A percentile compares a stretch with the other conserved stretches of the same genome.
Evolutionary conservation across 1,140 invertebrate species (phyloP).

Genomic region (Drosophila parabipectinata): DNA sequence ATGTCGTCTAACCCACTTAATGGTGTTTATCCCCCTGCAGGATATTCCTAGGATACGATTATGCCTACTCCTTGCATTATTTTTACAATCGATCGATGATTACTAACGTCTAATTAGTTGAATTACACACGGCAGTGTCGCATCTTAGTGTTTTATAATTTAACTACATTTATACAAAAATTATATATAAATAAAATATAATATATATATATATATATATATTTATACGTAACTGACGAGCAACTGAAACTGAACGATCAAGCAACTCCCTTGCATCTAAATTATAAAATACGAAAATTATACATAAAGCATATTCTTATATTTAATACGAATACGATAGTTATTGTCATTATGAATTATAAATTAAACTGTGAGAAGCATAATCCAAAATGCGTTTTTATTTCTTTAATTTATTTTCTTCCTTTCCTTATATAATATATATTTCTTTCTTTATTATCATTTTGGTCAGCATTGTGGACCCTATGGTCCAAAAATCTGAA

Average conservation of each 20-base stretch:
- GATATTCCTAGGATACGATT: slow-evolving; percentile 43
- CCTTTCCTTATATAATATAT: no score
- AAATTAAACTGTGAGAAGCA: slow-evolving; percentile 30
- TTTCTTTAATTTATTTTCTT: no score
- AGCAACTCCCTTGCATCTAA: slow-evolving; percentile 41
- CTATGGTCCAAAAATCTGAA: no score
- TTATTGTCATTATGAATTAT: slow-evolving; percentile 47
- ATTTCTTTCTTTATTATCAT: no score
- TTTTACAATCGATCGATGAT: slow-evolving; percentile 28
- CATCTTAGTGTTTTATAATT: slow-evolving; percentile 59
- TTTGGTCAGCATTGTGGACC: no score
- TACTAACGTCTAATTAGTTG: slow-evolving; percentile 51
- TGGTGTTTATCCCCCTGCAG: slow-evolving; percentile 23
- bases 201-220: slow-evolving; percentile 38
- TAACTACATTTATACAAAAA: slow-evolving; percentile 21
- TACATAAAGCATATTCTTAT: slow-evolving; percentile 43
- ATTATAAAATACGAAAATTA: slow-evolving; percentile 46
- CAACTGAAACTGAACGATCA: slow-evolving; percentile 60
- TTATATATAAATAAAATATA: background rate
- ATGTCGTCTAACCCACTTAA: slow-evolving; percentile 58
- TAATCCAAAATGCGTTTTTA: background rate
- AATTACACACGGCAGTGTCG: slow-evolving; percentile 30
- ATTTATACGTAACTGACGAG: slow-evolving; percentile 50
- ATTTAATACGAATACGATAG: slow-evolving; percentile 63
- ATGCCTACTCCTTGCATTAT: slow-evolving; percentile 27